Evolutionary conservation across 2,888 invertebrate species (phyloP).

Genomic region (Malacosoma neustria): DNA sequence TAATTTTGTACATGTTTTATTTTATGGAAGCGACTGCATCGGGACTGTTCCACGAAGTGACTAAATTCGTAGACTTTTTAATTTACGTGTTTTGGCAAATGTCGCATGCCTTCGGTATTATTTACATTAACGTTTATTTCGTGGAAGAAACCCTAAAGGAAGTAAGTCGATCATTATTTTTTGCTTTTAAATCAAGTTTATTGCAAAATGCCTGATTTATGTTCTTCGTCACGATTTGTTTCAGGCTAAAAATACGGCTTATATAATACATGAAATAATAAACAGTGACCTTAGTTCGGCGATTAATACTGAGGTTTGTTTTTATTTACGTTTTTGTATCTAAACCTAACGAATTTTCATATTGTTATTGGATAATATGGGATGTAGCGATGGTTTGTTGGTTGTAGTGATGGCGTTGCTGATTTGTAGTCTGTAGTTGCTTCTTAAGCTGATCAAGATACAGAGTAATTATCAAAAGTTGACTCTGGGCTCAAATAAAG

Average conservation of each 20-base stretch:
- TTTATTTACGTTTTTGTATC: background rate
- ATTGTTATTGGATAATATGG: no score
- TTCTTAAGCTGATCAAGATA: no score
- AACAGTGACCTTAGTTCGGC: slow-evolving; percentile 30
- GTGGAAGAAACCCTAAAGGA: slow-evolving; percentile 31
- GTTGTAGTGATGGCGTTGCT: no score
- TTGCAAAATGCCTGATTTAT: no score
- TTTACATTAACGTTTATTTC: slow-evolving; percentile 29
- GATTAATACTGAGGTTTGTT: slow-evolving; percentile 36
- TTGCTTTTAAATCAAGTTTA: no score
- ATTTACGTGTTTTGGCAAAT: slow-evolving; percentile 44
- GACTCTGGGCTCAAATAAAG: no score
- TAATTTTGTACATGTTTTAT: slow-evolving; percentile 44
- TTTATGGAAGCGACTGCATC: slow-evolving; percentile 56
- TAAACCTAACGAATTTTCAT: no score
- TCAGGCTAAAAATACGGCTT: slow-evolving; percentile 37
- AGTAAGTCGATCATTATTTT: slow-evolving; percentile 20
- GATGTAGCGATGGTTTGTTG: no score
- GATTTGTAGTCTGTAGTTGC: no score
- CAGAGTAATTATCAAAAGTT: no score
- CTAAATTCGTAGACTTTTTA: slow-evolving; percentile 34
- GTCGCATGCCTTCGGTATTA: slow-evolving; percentile 25
- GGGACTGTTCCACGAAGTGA: slow-evolving; percentile 37
- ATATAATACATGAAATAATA: slow-evolving; percentile 39
- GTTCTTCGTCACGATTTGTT: slow-evolving; percentile 12